A percentile compares a stretch with the other conserved stretches of the same genome.
Evolutionary conservation across 2,888 invertebrate species (phyloP).

Genomic region (Zelleria hepariella): DNA sequence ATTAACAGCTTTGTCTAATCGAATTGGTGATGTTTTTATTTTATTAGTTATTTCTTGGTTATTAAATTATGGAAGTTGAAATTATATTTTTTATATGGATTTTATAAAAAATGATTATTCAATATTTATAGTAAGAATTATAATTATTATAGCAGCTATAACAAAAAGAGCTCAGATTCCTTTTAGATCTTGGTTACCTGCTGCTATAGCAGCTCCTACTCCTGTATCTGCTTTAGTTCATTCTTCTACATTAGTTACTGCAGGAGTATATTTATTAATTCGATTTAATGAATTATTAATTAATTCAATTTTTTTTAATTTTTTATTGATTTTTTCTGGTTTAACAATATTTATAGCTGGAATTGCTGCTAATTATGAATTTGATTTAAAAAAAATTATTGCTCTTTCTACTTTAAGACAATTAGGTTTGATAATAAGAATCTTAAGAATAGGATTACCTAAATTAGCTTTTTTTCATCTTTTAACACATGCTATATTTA

Average conservation of each 20-base stretch:
- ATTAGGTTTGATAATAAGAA: conserved; percentile 80
- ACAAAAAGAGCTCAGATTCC: conserved; percentile 88
- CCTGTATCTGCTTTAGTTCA: conserved; percentile 82
- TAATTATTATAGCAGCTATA: conserved; percentile 72
- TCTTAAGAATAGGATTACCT: conserved; percentile 67
- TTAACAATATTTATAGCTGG: conserved; percentile 75
- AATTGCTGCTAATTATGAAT: conserved; percentile 74
- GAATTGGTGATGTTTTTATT: conserved; percentile 79
- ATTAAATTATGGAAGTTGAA: conserved; percentile 68
- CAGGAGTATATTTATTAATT: conserved; percentile 81
- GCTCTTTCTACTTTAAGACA: conserved; percentile 83
- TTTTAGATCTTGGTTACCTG: conserved; percentile 82
- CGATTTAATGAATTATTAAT: conserved; percentile 73
- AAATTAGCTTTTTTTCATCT: conserved; percentile 80
- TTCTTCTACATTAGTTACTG: conserved; percentile 85
- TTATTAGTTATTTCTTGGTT: conserved; percentile 73
- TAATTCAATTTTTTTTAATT: conserved; percentile 43
- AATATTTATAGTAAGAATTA: conserved; percentile 50
- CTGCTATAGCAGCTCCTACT: conserved; percentile 83
- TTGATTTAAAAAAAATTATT: conserved; percentile 85
- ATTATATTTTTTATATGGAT: conserved; percentile 68
- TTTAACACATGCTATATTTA: conserved; percentile 82
- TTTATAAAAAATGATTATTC: conserved; percentile 54
- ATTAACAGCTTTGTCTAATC: conserved; percentile 80
- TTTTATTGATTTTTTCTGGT: conserved; percentile 68